phyloP scores from a whole-genome alignment of 2,797 vertebrate genomes.

The Lepus townsendii region DNA sequence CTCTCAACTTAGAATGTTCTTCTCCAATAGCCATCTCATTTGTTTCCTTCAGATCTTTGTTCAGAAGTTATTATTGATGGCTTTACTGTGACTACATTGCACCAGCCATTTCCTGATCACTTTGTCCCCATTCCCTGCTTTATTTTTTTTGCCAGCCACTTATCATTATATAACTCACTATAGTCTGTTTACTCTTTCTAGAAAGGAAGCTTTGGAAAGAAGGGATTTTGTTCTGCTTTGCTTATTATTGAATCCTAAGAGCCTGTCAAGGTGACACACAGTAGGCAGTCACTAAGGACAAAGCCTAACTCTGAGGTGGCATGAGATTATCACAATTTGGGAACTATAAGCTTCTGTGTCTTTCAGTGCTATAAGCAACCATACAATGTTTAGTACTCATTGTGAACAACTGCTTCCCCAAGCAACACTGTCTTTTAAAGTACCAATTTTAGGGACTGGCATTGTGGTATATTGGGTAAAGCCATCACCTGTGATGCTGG shows the following conservation, averaged over 20 bases:
- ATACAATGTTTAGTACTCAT: background rate
- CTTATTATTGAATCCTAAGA: background rate
- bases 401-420: background rate
- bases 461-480: too few relatives aligned
- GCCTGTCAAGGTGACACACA: background rate
- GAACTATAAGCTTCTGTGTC: background rate
- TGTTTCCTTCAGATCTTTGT: background rate
- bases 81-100: background rate
- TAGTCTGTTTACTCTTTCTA: background rate
- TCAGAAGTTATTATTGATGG: background rate
- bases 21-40: background rate
- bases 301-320: background rate
- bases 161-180: background rate
- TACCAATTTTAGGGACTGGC: too few relatives aligned
- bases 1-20: background rate
- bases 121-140: background rate
- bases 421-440: too few relatives aligned
- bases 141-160: background rate
- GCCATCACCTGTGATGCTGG: too few relatives aligned
- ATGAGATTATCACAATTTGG: background rate
- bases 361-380: background rate
- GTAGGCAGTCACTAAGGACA: background rate
- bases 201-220: background rate
- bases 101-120: background rate
- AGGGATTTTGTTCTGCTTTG: background rate